Base-by-base conservation (phyloP, 2,113 vertebrate species). In the Urocolius indicus region DNA sequence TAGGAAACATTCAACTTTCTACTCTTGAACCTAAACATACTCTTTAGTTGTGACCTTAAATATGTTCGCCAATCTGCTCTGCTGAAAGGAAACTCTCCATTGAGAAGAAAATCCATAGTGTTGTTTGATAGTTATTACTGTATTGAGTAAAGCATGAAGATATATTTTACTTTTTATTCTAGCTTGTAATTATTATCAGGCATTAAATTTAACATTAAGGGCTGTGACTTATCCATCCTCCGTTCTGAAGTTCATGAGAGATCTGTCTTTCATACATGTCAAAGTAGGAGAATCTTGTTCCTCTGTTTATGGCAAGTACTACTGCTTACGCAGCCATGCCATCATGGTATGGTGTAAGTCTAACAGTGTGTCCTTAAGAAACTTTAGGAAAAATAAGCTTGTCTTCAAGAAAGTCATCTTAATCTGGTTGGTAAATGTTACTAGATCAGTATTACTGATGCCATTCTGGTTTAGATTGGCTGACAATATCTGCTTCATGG, bases 151-250 rank as follows among this genome's bases (percentile, higher is more conserved):
- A 91, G 54, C 27, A 65, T 10, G 30, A 63, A 89, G 18, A 57
- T 63, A 13, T 89, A 20, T 78, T 94, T 89, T 68, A 74, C n/a
- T 74, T 80, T 73, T 77, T 26, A 21, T 77, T 87, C 23, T 49
- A 78, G 20, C 16, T 55, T 91, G 34, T n/a, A 72, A 86, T 87
- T 93, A 27, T 66, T 80, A 62, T 45, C 16, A 77, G 19, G 5
- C 23, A 24, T 73, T 54, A 61, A 26, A 54, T 66, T 62, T 73
- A 72, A 59, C 63, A 34, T 48, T 27, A n/a, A 41, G 38, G 38
- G 38, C 38, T 41, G 38, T 41, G 38, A 8, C 21, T 69, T 26
- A 13, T 36, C 11, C 19, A 20, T 21, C 17, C 27, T 73, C 13
- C 46, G 12, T 57, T 77, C 29, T 72, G 61, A 61, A 79, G 49